Base-by-base conservation (phyloP, 2,797 vertebrate species). In the Notoglanidium macrostoma region DNA sequence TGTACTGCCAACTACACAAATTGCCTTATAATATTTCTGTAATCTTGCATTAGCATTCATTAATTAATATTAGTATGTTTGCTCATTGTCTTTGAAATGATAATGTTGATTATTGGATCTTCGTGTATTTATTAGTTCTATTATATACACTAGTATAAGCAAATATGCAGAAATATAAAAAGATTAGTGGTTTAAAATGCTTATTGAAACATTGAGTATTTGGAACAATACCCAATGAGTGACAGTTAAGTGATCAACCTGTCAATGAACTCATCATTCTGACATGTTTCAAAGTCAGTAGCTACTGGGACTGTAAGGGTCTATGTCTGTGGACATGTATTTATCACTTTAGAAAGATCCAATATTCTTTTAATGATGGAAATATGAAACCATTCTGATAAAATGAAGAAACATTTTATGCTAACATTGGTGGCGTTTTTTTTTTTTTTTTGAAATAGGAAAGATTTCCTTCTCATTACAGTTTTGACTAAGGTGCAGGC, bases 81-180 rank as follows among this genome's bases (percentile, higher is more conserved):
- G 14, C n/a, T 32, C 4, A 14, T 2, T 74, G 72, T 49, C 44
- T 26, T 23, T 73, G 40, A 11, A 12, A 74, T n/a, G 44, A n/a
- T 49, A 49, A 44, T 67, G n/a, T 32, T 32, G 0, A 72, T 15
- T 74, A 26, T 23, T 72, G 4, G 11, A 40, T 26, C 9, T 72
- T 44, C 65, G n/a, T n/a, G n/a, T n/a, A n/a, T n/a, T n/a, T n/a
- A n/a, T n/a, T n/a, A n/a, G n/a, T n/a, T n/a, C n/a, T n/a, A n/a
- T 68, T 32, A 68, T 65, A n/a, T 29, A 23, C 21, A 59, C 55
- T 61, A 6, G 12, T 83, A 79, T 35, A 23, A 86, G 54, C n/a
- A 88, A 85, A 88, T 90, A 72, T 87, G 91, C 90, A 63, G 26
- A 2, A 83, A 91, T 91, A 89, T 19, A 88, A 89, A 63, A 29